These are phyloP conservation scores for Spongilla lacustris DNA, from an alignment of 37 sponge, comb jelly and placozoan genomes.

Conservation along the genomic window DNA sequence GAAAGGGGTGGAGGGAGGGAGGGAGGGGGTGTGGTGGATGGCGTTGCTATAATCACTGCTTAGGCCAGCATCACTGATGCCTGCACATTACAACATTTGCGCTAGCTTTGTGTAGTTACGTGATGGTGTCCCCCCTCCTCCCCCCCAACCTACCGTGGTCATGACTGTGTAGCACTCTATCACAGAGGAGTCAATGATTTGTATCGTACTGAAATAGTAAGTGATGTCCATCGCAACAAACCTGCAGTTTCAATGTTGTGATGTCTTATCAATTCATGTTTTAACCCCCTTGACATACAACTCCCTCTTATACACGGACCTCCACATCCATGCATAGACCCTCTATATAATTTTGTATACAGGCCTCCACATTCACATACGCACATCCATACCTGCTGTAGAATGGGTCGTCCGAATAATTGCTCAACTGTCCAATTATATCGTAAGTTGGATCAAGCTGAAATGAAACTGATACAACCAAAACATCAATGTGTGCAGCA, in stretches of 20 bases:
- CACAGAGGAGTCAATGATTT: background rate
- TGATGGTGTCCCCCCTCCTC: too few relatives aligned
- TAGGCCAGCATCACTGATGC: too few relatives aligned
- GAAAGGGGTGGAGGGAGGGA: background rate
- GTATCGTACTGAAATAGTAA: background rate
- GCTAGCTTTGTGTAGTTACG: too few relatives aligned
- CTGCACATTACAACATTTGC: too few relatives aligned
- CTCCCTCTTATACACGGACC: too few relatives aligned
- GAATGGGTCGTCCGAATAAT: background rate
- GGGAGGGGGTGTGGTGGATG: too few relatives aligned
- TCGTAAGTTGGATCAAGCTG: background rate
- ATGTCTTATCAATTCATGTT: too few relatives aligned
- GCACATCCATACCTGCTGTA: background rate
- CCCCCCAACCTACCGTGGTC: background rate
- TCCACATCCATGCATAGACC: too few relatives aligned
- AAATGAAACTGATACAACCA: background rate
- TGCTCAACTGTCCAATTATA: background rate
- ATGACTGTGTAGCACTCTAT: background rate
- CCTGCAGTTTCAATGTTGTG: background rate
- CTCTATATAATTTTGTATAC: background rate
- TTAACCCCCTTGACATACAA: too few relatives aligned
- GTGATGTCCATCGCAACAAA: background rate
- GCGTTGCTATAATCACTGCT: too few relatives aligned
- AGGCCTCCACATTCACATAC: background rate
- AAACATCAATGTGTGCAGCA: too few relatives aligned